These are phyloP conservation scores for Solenopsis fugax DNA, from an alignment of 1,140 invertebrate genomes.

Conservation along the genomic window DNA sequence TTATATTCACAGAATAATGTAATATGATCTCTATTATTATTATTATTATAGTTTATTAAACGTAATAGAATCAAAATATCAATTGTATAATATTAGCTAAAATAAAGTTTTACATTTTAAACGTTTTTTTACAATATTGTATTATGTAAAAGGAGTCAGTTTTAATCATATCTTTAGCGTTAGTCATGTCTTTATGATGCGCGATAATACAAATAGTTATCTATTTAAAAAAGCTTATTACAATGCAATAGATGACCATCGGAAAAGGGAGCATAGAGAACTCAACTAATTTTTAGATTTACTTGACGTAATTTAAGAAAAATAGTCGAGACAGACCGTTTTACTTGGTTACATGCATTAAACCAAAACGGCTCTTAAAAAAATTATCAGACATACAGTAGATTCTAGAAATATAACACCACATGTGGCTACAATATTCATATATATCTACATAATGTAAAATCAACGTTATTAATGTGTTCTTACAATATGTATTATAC, in stretches of 20 bases:
- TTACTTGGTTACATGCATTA: too few relatives aligned
- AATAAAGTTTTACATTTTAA: neutral
- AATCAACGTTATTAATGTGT: neutral
- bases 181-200: neutral
- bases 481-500: too few relatives aligned
- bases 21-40: neutral
- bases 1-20: neutral
- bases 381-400: neutral
- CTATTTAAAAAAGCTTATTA: neutral
- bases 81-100: neutral
- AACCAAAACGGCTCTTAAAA: too few relatives aligned
- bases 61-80: neutral
- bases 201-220: neutral
- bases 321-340: too few relatives aligned
- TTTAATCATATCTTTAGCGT: neutral
- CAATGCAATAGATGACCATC: too few relatives aligned
- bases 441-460: too few relatives aligned
- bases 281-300: too few relatives aligned
- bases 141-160: conserved; percentile 1
- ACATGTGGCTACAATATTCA: neutral
- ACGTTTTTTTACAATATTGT: neutral
- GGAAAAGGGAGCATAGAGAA: too few relatives aligned
- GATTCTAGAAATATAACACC: neutral
- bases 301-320: too few relatives aligned
- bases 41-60: neutral